phyloP scores from a whole-genome alignment of 1,140 invertebrate genomes.

The Archivesica marissinica region DNA sequence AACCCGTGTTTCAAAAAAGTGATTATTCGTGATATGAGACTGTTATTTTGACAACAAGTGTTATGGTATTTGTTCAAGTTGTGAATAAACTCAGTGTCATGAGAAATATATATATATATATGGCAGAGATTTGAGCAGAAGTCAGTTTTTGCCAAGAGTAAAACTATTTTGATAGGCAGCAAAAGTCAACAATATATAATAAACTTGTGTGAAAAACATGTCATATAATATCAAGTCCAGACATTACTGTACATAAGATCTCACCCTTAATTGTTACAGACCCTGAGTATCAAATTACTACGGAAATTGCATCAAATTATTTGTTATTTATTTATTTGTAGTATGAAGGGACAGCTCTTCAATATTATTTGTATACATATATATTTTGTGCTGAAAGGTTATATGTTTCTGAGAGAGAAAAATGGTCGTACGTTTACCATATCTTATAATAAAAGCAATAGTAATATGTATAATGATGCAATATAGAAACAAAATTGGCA shows the following conservation, averaged over 20 bases:
- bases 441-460: conserved; percentile 19
- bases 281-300: conserved; percentile 23
- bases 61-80: background rate
- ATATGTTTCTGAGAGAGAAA: background rate
- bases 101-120: conserved; percentile 26
- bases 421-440: background rate
- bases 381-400: conserved; percentile 17
- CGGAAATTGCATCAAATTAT: conserved; percentile 25
- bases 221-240: conserved; percentile 9
- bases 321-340: conserved; percentile 43
- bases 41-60: background rate
- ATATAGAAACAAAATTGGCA: conserved; percentile 3
- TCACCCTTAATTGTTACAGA: background rate
- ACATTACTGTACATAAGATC: conserved; percentile 39
- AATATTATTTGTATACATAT: conserved; percentile 27
- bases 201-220: background rate
- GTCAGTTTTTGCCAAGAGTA: conserved; percentile 23
- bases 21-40: background rate
- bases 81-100: background rate
- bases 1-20: conserved; percentile 26
- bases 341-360: background rate
- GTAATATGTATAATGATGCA: conserved; percentile 19
- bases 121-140: conserved; percentile 28
- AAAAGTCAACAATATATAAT: conserved; percentile 33
- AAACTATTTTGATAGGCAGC: conserved; percentile 25